Percentiles rank a stretch among this genome's conserved stretches.
phyloP scores from a whole-genome alignment of 2,888 invertebrate genomes.

The Salticus scenicus region DNA sequence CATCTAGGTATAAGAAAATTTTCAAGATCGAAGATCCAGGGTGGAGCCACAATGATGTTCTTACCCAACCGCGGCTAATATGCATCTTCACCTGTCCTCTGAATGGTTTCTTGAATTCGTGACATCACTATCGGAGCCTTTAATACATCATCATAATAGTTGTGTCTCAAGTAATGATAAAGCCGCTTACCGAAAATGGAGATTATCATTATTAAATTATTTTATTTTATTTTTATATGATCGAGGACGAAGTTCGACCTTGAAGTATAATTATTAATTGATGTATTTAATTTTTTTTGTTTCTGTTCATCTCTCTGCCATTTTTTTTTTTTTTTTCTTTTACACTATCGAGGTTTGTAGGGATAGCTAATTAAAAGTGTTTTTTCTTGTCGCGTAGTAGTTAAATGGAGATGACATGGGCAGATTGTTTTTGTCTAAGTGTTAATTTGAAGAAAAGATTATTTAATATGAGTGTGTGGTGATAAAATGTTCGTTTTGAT shows the following conservation, averaged over 20 bases:
- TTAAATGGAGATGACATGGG: no score
- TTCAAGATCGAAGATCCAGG: conserved; percentile 30
- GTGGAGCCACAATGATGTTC: conserved; percentile 35
- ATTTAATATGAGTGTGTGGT: no score
- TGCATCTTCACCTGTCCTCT: conserved; percentile 32
- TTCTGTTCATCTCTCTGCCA: neutral
- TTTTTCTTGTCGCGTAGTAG: no score
- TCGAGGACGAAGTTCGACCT: conserved; percentile 55
- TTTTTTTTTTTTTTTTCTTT: no score
- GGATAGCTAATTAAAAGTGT: no score
- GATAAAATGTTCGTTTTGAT: no score
- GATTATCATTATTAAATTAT: conserved; percentile 29
- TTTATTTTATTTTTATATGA: conserved; percentile 28
- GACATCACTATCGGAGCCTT: conserved; percentile 46
- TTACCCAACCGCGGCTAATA: conserved; percentile 35
- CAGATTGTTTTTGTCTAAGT: no score
- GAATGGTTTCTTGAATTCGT: conserved; percentile 47
- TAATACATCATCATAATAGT: conserved; percentile 66
- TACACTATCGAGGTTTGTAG: no score
- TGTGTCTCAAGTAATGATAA: conserved; percentile 58
- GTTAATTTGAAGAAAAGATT: no score
- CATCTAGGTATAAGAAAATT: conserved; percentile 21
- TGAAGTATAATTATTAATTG: conserved; percentile 57
- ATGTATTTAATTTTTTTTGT: conserved; percentile 12
- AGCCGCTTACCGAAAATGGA: conserved; percentile 67